Conservation (phyloP, 2,797 vertebrate genomes). For the Pempheris klunzingeri region DNA sequence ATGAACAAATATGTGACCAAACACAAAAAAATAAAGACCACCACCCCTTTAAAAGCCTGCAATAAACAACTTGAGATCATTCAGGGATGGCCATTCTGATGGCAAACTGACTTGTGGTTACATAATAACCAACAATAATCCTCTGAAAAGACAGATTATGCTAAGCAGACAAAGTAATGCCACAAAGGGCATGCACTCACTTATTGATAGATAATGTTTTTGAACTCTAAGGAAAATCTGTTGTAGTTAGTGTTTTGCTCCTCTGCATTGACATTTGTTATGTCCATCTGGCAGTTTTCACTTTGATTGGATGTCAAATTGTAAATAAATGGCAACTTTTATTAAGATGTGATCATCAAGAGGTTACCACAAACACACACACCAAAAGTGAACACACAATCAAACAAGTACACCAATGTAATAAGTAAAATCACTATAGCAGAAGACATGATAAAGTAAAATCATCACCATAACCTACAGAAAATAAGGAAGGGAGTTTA, state of each 20-base stretch:
- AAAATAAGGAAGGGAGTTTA: background rate
- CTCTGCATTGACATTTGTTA: background rate
- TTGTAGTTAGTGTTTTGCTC: background rate
- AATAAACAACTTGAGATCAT: background rate
- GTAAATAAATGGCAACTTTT: background rate
- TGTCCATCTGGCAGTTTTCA: background rate
- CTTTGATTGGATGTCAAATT: background rate
- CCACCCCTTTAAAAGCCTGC: background rate
- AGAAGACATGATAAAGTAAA: background rate
- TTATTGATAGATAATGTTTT: background rate
- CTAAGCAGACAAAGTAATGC: background rate
- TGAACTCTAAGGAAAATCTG: background rate
- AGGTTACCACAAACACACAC: background rate
- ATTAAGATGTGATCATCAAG: background rate
- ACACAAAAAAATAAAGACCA: background rate
- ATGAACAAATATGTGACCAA: no score
- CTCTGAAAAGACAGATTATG: background rate
- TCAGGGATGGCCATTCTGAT: background rate
- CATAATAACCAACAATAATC: background rate
- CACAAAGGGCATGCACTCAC: background rate
- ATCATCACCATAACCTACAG: background rate
- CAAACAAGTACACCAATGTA: background rate
- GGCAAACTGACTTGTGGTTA: background rate
- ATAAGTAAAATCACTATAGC: background rate
- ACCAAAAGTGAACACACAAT: background rate